A percentile compares a stretch with the other conserved stretches of the same genome.
These are phyloP conservation scores for Leptobrachium leishanense DNA, from an alignment of 2,113 vertebrate species.

Conservation along the genomic window DNA sequence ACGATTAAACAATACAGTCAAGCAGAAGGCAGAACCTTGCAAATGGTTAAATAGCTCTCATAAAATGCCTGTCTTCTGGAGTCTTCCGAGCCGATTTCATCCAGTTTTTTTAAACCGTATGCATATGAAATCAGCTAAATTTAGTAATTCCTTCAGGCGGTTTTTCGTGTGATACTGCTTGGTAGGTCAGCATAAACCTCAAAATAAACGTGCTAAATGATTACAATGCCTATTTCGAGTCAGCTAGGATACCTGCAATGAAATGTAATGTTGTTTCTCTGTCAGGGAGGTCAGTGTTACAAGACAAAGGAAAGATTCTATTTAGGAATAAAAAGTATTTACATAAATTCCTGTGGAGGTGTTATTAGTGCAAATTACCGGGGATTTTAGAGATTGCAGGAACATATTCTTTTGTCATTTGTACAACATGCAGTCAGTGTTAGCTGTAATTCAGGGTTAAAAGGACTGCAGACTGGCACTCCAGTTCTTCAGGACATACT, in stretches of 20 bases:
- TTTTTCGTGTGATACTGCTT: slow-evolving; percentile 23
- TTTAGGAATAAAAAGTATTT: no score
- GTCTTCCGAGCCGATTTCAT: slow-evolving; percentile 34
- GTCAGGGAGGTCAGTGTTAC: background rate
- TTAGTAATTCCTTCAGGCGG: slow-evolving; percentile 38
- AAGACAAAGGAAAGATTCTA: no score
- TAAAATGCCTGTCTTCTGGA: slow-evolving; percentile 21
- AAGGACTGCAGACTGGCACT: no score
- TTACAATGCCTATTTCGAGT: slow-evolving; percentile 3
- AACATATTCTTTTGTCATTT: no score
- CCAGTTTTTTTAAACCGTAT: slow-evolving; percentile 37
- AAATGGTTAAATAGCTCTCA: slow-evolving; percentile 29
- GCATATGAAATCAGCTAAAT: slow-evolving; percentile 40
- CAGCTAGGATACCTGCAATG: slow-evolving; percentile 2
- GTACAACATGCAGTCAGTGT: no score
- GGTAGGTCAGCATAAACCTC: slow-evolving; percentile 23
- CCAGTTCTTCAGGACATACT: no score
- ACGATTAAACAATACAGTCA: background rate
- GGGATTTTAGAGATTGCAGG: no score
- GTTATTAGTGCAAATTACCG: no score
- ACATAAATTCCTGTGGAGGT: no score
- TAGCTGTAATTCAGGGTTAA: no score
- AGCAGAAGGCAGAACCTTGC: background rate
- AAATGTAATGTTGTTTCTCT: background rate
- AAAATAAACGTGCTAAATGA: slow-evolving; percentile 11